These are phyloP conservation scores for Zapus hudsonius DNA, from an alignment of 2,113 vertebrate species.

Conservation along the genomic window DNA sequence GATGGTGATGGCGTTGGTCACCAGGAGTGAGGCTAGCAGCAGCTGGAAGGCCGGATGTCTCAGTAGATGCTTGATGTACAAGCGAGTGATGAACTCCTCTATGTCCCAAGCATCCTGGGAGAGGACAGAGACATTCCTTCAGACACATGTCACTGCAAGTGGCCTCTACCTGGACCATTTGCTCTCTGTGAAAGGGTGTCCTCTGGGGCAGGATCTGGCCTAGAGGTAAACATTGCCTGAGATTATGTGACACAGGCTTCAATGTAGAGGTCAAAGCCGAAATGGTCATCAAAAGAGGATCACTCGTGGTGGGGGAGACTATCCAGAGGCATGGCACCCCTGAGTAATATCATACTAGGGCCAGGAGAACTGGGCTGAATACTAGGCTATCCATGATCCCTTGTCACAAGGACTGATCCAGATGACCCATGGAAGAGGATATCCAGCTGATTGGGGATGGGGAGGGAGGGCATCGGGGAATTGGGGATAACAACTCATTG, in stretches of 20 bases:
- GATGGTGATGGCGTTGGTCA: slow-evolving; percentile 63
- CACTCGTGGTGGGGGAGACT: too few species aligned
- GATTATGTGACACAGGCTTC: neutral
- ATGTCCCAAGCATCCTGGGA: slow-evolving; percentile 70
- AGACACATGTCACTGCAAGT: neutral
- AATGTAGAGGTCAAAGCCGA: neutral
- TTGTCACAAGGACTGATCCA: too few species aligned
- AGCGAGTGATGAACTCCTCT: slow-evolving; percentile 73
- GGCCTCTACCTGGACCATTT: neutral
- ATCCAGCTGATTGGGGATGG: too few species aligned
- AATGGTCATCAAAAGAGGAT: neutral
- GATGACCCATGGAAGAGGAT: too few species aligned
- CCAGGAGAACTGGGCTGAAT: too few species aligned
- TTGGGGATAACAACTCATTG: too few species aligned
- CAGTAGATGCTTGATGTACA: slow-evolving; percentile 72
- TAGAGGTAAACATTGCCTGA: neutral
- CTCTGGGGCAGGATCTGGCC: neutral
- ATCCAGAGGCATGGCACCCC: too few species aligned
- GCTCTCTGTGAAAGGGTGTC: neutral
- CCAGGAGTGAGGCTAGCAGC: slow-evolving; percentile 68
- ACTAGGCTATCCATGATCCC: too few species aligned
- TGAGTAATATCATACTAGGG: too few species aligned
- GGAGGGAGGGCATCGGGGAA: too few species aligned
- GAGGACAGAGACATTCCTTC: slow-evolving; percentile 12
- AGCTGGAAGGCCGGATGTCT: neutral